Percentiles rank a stretch among this genome's conserved stretches.
phyloP scores from a whole-genome alignment of 2,113 vertebrate genomes.

The Psammodynastes pulverulentus region DNA sequence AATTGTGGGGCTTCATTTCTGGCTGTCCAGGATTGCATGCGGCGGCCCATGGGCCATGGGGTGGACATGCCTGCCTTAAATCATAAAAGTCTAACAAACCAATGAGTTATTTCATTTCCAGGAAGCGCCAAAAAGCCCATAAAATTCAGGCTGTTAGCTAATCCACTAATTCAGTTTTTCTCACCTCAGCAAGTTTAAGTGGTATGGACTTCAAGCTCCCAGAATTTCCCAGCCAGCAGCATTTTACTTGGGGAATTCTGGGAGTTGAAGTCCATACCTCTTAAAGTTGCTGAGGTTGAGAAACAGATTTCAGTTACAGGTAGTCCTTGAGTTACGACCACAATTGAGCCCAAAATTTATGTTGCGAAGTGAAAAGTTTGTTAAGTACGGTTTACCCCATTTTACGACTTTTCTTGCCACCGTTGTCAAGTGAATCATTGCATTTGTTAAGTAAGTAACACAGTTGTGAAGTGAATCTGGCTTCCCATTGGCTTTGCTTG shows the following conservation, averaged over 20 bases:
- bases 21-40: neutral
- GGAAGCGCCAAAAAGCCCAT: neutral
- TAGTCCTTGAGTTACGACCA: too few species aligned
- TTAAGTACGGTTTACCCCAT: too few species aligned
- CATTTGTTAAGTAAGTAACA: too few species aligned
- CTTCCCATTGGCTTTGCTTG: too few species aligned
- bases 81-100: neutral
- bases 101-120: neutral
- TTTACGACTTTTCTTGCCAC: too few species aligned
- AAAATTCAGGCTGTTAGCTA: neutral
- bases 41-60: neutral
- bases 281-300: neutral
- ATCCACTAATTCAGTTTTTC: neutral
- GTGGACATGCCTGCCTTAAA: neutral
- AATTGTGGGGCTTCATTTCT: too few species aligned
- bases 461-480: too few species aligned
- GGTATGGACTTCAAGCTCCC: neutral
- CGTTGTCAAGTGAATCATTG: too few species aligned
- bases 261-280: neutral
- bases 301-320: neutral
- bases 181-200: neutral
- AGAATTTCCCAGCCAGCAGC: neutral
- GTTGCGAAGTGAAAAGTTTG: too few species aligned
- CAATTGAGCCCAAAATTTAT: too few species aligned
- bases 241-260: neutral